These are phyloP conservation scores for Amblyopsis hoosieri DNA, from an alignment of 2,797 vertebrate species.

Conservation along the genomic window DNA sequence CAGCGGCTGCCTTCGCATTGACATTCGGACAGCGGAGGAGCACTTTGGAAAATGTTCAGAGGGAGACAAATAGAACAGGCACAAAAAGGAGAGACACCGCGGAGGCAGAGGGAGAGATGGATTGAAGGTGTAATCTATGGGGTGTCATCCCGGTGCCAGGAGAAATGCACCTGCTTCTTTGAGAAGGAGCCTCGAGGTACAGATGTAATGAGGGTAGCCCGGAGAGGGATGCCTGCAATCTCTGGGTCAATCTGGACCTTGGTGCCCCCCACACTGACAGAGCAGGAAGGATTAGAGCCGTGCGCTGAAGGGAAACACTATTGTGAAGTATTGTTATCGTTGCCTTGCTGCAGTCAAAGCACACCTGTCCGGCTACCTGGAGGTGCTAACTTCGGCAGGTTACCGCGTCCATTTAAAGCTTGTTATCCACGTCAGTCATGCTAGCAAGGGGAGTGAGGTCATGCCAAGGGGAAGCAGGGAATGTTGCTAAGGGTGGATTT, in stretches of 20 bases:
- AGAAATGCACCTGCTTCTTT: constrained; percentile 62
- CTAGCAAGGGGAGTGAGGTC: constrained; percentile 16
- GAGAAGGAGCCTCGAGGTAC: constrained; percentile 58
- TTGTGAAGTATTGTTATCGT: constrained; percentile 5
- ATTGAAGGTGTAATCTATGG: constrained; percentile 56
- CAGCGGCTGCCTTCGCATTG: constrained; percentile 19
- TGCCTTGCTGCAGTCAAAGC: neutral
- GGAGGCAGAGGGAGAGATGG: no score
- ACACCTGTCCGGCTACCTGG: neutral
- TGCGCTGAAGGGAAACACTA: constrained; percentile 17
- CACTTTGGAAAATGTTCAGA: no score
- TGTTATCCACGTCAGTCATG: constrained; percentile 14
- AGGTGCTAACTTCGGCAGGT: neutral
- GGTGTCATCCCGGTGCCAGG: constrained; percentile 61
- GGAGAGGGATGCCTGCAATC: constrained; percentile 65
- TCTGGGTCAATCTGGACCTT: constrained; percentile 53
- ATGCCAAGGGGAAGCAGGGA: constrained; percentile 11
- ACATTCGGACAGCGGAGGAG: no score
- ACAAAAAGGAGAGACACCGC: no score
- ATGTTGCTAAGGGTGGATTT: constrained; percentile 24
- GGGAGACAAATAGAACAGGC: no score
- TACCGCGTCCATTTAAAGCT: constrained; percentile 9
- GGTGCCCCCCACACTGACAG: constrained; percentile 33
- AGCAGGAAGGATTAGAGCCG: constrained; percentile 40
- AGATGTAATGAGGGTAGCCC: constrained; percentile 59